These are phyloP conservation scores for Sisyra terminalis DNA, from an alignment of 2,888 invertebrate species.

Conservation along the genomic window DNA sequence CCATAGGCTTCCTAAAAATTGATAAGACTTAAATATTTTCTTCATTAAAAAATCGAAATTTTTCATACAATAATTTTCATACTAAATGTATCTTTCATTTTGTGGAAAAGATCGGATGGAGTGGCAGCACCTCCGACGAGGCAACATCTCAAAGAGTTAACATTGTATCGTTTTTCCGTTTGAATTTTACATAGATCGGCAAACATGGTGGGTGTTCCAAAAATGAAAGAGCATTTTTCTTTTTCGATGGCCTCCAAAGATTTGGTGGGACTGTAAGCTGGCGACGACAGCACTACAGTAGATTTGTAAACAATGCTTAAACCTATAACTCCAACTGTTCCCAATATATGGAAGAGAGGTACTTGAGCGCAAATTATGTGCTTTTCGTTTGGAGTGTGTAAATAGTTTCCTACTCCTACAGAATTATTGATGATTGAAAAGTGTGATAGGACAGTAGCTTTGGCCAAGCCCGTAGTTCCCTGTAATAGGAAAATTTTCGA, in stretches of 20 bases:
- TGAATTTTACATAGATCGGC: constrained; percentile 49
- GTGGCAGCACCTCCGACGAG: constrained; percentile 58
- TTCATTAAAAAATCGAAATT: too few relatives aligned
- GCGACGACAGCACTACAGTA: constrained; percentile 41
- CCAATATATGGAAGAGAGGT: constrained; percentile 73
- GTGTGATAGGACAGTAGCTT: constrained; percentile 57
- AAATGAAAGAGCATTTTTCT: constrained; percentile 54
- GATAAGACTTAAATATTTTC: neutral
- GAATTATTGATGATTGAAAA: constrained; percentile 62
- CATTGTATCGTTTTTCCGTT: constrained; percentile 26
- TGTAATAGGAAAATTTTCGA: too few relatives aligned
- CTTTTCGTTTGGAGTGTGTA: constrained; percentile 27
- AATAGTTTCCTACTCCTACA: constrained; percentile 38
- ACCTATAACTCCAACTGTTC: constrained; percentile 44
- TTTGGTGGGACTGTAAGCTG: constrained; percentile 40
- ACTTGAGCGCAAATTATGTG: constrained; percentile 45
- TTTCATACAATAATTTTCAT: constrained; percentile 27
- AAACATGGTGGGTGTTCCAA: constrained; percentile 80
- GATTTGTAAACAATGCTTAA: constrained; percentile 39
- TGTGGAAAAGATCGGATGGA: constrained; percentile 38
- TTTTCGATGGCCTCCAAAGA: constrained; percentile 43
- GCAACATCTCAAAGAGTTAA: constrained; percentile 34
- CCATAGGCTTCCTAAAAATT: constrained; percentile 38
- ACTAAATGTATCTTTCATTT: constrained; percentile 29
- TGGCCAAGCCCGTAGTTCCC: constrained; percentile 45